A percentile compares a stretch with the other conserved stretches of the same genome.
Conservation (phyloP, 2,888 invertebrate genomes). For the Acutogordius australiensis region DNA sequence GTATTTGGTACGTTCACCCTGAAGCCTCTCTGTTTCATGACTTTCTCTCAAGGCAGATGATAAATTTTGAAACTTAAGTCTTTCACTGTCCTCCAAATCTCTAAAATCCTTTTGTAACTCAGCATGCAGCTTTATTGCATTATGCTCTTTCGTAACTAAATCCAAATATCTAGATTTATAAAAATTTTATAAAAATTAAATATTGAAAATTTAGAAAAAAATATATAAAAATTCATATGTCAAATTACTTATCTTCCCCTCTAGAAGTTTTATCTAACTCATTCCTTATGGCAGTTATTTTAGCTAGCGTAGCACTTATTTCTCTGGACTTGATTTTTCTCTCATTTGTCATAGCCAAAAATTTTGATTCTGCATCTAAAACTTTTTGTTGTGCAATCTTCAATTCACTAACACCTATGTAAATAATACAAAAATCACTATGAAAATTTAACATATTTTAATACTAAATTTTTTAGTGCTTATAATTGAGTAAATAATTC, state of each 20-base stretch:
- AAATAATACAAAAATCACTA: no score
- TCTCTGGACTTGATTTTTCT: background rate
- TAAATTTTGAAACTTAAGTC: conserved; percentile 33
- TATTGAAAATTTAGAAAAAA: background rate
- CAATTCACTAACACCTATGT: conserved; percentile 44
- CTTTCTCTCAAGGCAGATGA: conserved; percentile 45
- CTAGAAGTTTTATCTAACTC: conserved; percentile 45
- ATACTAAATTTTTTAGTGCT: no score
- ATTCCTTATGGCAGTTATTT: conserved; percentile 39
- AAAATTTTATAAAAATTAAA: background rate
- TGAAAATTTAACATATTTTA: no score
- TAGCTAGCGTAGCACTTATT: conserved; percentile 25
- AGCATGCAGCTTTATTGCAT: conserved; percentile 28
- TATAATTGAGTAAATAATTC: no score
- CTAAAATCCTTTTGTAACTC: conserved; percentile 14
- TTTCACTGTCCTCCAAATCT: conserved; percentile 13
- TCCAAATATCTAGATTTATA: conserved; percentile 32
- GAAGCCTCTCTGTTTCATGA: conserved; percentile 49
- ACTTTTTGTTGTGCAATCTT: conserved; percentile 42
- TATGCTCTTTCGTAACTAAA: conserved; percentile 39
- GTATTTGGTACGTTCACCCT: conserved; percentile 52
- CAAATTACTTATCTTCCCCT: conserved; percentile 34
- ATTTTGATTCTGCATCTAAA: conserved; percentile 21
- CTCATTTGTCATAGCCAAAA: background rate
- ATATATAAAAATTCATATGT: background rate